Evolutionary conservation across 2,113 vertebrate genomes (phyloP), one percentile per base, ranked within the genome.

Genomic region (Atlantisia rogersi): DNA sequence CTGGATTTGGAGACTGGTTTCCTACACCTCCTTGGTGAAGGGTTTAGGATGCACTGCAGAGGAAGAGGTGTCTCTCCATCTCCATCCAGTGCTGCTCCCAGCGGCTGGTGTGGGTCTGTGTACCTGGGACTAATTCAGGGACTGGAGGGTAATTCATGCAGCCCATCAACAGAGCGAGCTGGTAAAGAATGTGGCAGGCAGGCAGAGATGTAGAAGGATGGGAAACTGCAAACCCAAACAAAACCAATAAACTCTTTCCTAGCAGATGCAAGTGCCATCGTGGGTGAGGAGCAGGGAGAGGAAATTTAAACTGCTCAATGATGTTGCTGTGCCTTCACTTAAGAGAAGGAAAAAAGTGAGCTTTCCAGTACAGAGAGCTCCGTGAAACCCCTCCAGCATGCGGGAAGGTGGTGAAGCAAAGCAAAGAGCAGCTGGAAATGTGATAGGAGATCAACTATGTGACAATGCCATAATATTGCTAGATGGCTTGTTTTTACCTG

Each of bases 391-490:
- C 21, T 87, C 48, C 60, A 95, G 67, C 55, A 44, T n/a, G 32
- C 22, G 48, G 62, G 29, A 84, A 81, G 42, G 50, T 77, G 55
- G n/a, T 80, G 64, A 95, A 91, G 71, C 44, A 92, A 91, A 86
- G 40, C 44, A 32, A 79, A 84, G 65, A 85, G 73, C 53, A 79
- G 37, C 67, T 92, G 59, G 81, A 77, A 90, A 67, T 65, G 22
- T n/a, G 70, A 63, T 37, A 87, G 60, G 37, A 92, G 37, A 85
- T 78, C 58, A 79, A 8, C 40, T 73, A 53, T 73, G 44, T 53
- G 35, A 37, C 58, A 73, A 55, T 58, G 46, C 39, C 24, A 44
- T 73, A 35, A 42, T 90, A 82, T 62, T 92, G 44, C 53, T 77
- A 62, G 19, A 20, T 86, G n/a, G 16, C 21, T 84, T 73, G 39